Evolutionary conservation across 2,888 invertebrate genomes (phyloP), one percentile per base, ranked within the genome.

Genomic region (Acanthosepion pharaonis): DNA sequence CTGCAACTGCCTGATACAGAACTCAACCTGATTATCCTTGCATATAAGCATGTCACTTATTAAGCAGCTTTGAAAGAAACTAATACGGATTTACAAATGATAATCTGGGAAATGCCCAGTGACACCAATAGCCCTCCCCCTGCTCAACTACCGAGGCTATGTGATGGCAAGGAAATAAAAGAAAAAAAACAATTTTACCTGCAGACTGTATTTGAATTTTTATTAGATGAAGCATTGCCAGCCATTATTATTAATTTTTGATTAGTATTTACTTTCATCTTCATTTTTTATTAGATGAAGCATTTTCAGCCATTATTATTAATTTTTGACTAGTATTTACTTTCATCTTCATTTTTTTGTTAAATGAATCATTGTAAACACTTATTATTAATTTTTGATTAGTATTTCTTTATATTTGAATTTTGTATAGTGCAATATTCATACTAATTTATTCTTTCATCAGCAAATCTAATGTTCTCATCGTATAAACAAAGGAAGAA

Each of bases 41-140:
- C n/a, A 78, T 78, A 33, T 78, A 78, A 9, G 78, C 78, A 78
- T 78, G 78, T 33, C 78, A 78, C 78, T 78, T n/a, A n/a, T n/a
- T 78, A 78, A 78, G 78, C 78, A 18, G 78, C 78, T 78, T 78
- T 78, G 78, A n/a, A 78, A 78, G 78, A n/a, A 59, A 78, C 78
- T 78, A 78, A 78, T 78, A 33, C 78, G 78, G 78, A 78, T 78
- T 78, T 78, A 78, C 3, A 23, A n/a, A n/a, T 33, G 15, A 15
- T 78, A 78, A 78, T 78, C 78, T 33, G n/a, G 78, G 78, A 78
- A 78, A 78, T 78, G 78, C 78, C 78, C n/a, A 78, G 11, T 78
- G 11, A 78, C 78, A 78, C 78, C 78, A 78, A n/a, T 33, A 78
- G 78, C 78, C n/a, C 78, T n/a, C 78, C 78, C n/a, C 78, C 42